A percentile compares a stretch with the other conserved stretches of the same genome.
phyloP scores from a whole-genome alignment of 2,797 vertebrate genomes.

The Coccyzus lansbergi region DNA sequence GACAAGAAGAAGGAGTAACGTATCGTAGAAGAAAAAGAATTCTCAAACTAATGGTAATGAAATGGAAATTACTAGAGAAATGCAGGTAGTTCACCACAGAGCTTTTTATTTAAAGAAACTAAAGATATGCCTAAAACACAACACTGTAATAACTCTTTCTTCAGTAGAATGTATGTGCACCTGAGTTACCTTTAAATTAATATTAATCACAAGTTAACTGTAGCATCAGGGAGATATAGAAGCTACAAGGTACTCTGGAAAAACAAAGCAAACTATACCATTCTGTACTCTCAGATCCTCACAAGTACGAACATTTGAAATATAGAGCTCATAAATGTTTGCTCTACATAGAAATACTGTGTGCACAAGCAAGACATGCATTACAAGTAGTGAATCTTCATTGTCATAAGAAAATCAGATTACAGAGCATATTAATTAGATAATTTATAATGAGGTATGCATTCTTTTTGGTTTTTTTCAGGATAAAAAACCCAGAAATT shows the following conservation, averaged over 20 bases:
- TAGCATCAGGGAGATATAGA: not conserved
- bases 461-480: not conserved
- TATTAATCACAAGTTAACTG: not conserved
- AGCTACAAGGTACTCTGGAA: not conserved
- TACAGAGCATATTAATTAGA: not conserved
- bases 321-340: not conserved
- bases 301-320: not conserved
- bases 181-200: not conserved
- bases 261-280: not conserved
- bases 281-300: not conserved
- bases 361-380: not conserved
- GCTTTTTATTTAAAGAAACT: not conserved
- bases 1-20: not conserved
- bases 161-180: not conserved
- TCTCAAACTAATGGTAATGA: not conserved
- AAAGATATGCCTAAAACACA: not conserved
- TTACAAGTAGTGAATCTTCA: not conserved
- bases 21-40: not conserved
- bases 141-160: not conserved
- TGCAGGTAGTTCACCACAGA: not conserved
- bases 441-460: not conserved
- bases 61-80: not conserved
- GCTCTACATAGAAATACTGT: not conserved
- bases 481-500: rapidly evolving
- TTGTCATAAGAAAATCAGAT: not conserved